Conservation (phyloP, 2,888 invertebrate species). For the Anoncus sp. region DNA sequence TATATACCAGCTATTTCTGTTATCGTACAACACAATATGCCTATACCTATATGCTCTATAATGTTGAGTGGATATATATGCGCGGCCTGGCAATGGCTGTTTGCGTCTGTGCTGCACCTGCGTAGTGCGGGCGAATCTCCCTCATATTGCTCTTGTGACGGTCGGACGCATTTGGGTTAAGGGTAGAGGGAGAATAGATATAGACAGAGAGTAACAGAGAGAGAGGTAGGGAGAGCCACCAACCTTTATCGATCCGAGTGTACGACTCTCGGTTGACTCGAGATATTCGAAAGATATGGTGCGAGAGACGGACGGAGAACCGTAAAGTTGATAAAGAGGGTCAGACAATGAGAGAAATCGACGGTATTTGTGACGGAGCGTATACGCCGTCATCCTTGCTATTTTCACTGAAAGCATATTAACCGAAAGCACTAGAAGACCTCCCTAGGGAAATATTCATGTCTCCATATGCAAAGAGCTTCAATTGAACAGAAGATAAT, state of each 20-base stretch:
- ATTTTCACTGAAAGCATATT: constrained; percentile 5
- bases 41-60: background rate
- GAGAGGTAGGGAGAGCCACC: constrained; percentile 45
- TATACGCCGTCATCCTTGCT: background rate
- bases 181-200: constrained; percentile 62
- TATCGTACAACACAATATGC: background rate
- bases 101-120: constrained; percentile 64
- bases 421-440: background rate
- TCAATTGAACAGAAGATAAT: background rate
- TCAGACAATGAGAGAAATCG: constrained; percentile 32
- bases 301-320: constrained; percentile 40
- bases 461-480: background rate
- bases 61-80: constrained; percentile 3
- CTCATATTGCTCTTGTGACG: constrained; percentile 66
- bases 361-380: constrained; percentile 1
- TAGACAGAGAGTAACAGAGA: constrained; percentile 31
- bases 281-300: constrained; percentile 54
- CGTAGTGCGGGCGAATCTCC: constrained; percentile 61
- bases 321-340: constrained; percentile 53
- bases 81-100: constrained; percentile 42
- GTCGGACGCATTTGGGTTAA: constrained; percentile 70
- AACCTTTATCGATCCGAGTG: constrained; percentile 68
- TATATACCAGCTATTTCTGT: background rate
- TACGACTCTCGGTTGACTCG: constrained; percentile 58
- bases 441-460: background rate